phyloP scores from a whole-genome alignment of 2,113 vertebrate species.

The Oncorhynchus masou region DNA sequence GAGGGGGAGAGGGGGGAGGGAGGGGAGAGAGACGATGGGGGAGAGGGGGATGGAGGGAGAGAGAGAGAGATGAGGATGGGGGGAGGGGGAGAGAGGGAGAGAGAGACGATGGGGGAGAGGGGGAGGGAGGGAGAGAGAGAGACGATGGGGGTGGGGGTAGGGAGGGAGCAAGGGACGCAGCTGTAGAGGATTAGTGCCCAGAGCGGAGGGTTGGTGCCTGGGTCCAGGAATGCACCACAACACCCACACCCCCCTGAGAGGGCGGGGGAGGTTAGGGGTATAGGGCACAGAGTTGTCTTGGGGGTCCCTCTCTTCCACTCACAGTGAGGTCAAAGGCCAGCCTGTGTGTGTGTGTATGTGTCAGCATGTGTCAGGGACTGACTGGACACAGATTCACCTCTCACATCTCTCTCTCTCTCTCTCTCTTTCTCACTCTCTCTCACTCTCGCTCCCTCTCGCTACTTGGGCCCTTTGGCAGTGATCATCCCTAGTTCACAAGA shows the following conservation, averaged over 20 bases:
- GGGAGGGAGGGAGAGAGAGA: no score
- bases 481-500: conserved; percentile 46
- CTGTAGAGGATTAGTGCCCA: conserved; percentile 97
- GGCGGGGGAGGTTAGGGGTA: conserved; percentile 60
- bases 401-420: background rate
- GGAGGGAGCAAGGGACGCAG: conserved; percentile 87
- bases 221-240: conserved; percentile 88
- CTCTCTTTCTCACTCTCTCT: conserved; percentile 13
- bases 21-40: no score
- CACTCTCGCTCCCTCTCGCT: conserved; percentile 20
- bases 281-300: conserved; percentile 64
- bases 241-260: conserved; percentile 49
- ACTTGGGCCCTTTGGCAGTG: conserved; percentile 46
- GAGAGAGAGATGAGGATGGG: no score
- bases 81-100: no score
- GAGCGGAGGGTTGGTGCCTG: conserved; percentile 78
- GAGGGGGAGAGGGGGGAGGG: no score
- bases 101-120: no score
- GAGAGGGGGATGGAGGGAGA: no score
- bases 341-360: conserved; percentile 6
- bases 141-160: no score
- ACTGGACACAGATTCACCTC: background rate
- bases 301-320: background rate
- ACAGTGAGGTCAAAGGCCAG: background rate
- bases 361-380: conserved; percentile 23